Conservation (phyloP, 2,888 invertebrate genomes). For the Trachelus iudaicus region DNA sequence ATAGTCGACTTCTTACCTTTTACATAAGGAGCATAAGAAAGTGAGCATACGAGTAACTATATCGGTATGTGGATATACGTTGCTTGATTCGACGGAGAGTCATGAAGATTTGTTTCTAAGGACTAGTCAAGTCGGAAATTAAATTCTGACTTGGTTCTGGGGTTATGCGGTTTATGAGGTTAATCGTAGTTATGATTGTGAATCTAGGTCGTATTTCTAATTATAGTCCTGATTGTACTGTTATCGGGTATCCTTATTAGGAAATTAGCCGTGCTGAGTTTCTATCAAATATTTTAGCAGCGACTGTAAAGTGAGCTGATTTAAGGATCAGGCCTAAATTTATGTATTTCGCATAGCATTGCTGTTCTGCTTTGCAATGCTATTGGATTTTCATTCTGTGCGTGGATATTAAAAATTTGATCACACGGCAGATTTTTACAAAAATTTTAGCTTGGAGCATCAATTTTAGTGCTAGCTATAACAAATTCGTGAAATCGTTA, state of each 20-base stretch:
- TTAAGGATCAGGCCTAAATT: background rate
- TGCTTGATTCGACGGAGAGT: background rate
- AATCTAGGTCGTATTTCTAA: background rate
- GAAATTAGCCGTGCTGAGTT: too few species aligned
- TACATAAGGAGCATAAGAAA: background rate
- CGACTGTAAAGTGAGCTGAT: too few species aligned
- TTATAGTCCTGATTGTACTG: background rate
- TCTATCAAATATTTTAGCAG: too few species aligned
- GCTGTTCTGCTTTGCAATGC: too few species aligned
- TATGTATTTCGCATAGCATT: background rate
- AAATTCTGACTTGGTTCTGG: background rate
- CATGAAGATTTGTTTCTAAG: background rate
- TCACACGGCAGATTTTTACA: background rate
- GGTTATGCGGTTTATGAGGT: background rate
- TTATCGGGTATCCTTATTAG: background rate
- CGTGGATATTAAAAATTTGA: background rate
- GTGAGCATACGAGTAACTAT: background rate
- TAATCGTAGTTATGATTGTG: background rate
- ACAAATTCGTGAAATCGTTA: background rate
- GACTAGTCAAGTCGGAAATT: background rate
- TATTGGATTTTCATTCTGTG: background rate
- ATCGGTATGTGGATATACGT: background rate
- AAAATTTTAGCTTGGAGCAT: background rate
- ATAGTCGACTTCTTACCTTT: constrained; percentile 37
- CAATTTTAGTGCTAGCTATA: background rate